phyloP scores from a whole-genome alignment of 2,888 invertebrate genomes.

The Campaea margaritaria region DNA sequence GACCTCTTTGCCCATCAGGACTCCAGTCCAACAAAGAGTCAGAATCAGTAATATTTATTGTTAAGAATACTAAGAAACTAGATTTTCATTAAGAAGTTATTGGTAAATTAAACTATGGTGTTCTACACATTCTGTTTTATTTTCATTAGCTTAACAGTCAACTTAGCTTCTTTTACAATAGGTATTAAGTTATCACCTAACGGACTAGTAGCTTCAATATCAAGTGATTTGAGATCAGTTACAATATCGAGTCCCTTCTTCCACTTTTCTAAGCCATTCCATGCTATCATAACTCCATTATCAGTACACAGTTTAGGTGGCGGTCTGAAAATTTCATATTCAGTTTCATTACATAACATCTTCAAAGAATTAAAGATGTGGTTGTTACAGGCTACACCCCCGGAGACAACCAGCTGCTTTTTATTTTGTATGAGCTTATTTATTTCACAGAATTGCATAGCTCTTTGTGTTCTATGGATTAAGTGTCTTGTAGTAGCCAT shows the following conservation, averaged over 20 bases:
- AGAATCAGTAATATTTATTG: no score
- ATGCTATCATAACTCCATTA: conserved; percentile 99
- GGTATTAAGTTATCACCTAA: conserved; percentile 87
- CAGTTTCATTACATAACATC: conserved; percentile 88
- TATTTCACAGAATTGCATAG: conserved; percentile 89
- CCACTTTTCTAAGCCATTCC: conserved; percentile 97
- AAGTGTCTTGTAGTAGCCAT: conserved; percentile 91
- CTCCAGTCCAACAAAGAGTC: no score
- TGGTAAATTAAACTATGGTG: background rate
- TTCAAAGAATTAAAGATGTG: conserved; percentile 90
- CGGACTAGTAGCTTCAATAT: conserved; percentile 86
- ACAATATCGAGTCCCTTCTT: conserved; percentile 78
- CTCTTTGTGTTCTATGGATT: conserved; percentile 93
- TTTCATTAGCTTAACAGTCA: conserved; percentile 76
- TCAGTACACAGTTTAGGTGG: conserved; percentile 96
- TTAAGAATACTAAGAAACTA: no score
- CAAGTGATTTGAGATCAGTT: conserved; percentile 86
- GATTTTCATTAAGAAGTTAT: no score
- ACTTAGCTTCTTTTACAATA: conserved; percentile 83
- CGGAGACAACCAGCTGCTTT: conserved; percentile 92
- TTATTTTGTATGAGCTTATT: conserved; percentile 88
- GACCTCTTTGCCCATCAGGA: no score
- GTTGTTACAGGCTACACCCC: conserved; percentile 98
- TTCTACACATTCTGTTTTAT: conserved; percentile 52
- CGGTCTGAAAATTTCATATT: conserved; percentile 90